phyloP scores from a whole-genome alignment of 2,113 vertebrate genomes.

The Anguilla japonica region DNA sequence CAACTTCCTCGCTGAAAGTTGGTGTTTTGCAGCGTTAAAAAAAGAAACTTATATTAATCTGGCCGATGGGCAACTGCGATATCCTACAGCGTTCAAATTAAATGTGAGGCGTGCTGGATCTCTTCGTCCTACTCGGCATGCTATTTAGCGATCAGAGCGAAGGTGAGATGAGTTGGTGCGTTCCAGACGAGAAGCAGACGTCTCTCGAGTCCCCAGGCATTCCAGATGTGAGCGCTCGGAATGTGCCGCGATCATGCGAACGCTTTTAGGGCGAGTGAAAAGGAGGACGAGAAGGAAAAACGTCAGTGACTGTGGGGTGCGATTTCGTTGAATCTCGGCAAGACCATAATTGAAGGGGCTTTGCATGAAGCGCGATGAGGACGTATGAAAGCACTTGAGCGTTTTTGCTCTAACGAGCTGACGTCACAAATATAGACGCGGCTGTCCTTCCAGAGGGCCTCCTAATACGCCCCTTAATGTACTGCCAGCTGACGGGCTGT shows the following conservation, averaged over 20 bases:
- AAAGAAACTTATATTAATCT: too few species aligned
- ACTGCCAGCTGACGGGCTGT: background rate
- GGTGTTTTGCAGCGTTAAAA: background rate
- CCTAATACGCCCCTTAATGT: background rate
- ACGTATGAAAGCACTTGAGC: constrained; percentile 53
- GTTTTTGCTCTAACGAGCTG: constrained; percentile 37
- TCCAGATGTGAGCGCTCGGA: constrained; percentile 40
- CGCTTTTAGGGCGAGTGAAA: background rate
- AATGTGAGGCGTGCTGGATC: background rate
- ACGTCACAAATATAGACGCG: background rate
- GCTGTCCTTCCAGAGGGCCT: background rate
- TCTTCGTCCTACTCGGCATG: background rate
- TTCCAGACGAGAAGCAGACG: background rate
- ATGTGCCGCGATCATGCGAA: constrained; percentile 55
- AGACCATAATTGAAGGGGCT: constrained; percentile 64
- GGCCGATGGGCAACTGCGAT: background rate
- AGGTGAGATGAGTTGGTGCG: background rate
- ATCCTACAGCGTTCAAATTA: background rate
- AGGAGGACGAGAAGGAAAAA: constrained; percentile 19
- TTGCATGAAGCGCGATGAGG: constrained; percentile 60
- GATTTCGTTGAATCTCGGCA: constrained; percentile 62
- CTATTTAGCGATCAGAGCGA: constrained; percentile 13
- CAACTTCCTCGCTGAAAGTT: background rate
- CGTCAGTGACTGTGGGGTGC: constrained; percentile 56
- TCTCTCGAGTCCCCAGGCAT: background rate